phyloP scores from a whole-genome alignment of 2,888 invertebrate genomes.

The Amiota communis region DNA sequence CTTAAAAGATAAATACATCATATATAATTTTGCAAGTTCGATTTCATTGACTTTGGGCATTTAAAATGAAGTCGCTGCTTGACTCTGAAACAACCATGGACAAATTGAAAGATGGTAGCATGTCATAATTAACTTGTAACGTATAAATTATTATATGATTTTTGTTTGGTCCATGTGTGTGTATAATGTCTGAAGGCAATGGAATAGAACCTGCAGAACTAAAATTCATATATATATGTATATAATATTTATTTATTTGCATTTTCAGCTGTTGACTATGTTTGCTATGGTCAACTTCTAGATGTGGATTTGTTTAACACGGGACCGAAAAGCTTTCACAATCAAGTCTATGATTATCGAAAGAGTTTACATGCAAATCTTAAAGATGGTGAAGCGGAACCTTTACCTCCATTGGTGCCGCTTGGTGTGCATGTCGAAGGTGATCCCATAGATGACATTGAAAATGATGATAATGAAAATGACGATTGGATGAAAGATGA shows the following conservation, averaged over 20 bases:
- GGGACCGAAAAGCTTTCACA: slow-evolving; percentile 67
- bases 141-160: neutral
- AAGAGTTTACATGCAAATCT: slow-evolving; percentile 68
- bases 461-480: slow-evolving; percentile 38
- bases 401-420: slow-evolving; percentile 62
- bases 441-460: slow-evolving; percentile 51
- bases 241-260: slow-evolving; percentile 23
- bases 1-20: slow-evolving; percentile 48
- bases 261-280: slow-evolving; percentile 68
- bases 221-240: slow-evolving; percentile 17
- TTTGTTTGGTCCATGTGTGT: slow-evolving; percentile 68
- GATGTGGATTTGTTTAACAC: slow-evolving; percentile 68
- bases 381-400: slow-evolving; percentile 58
- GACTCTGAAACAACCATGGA: slow-evolving; percentile 13
- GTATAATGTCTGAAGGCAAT: slow-evolving; percentile 70
- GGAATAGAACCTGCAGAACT: slow-evolving; percentile 65
- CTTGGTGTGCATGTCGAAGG: slow-evolving; percentile 57
- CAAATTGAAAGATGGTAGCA: neutral
- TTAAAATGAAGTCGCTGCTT: slow-evolving; percentile 15
- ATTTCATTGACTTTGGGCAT: slow-evolving; percentile 59
- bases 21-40: slow-evolving; percentile 46
- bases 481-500: slow-evolving; percentile 41
- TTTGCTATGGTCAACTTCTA: slow-evolving; percentile 68
- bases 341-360: slow-evolving; percentile 69
- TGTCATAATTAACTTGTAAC: neutral